phyloP scores from a whole-genome alignment of 2,888 invertebrate genomes.

The Tribolium freemani region DNA sequence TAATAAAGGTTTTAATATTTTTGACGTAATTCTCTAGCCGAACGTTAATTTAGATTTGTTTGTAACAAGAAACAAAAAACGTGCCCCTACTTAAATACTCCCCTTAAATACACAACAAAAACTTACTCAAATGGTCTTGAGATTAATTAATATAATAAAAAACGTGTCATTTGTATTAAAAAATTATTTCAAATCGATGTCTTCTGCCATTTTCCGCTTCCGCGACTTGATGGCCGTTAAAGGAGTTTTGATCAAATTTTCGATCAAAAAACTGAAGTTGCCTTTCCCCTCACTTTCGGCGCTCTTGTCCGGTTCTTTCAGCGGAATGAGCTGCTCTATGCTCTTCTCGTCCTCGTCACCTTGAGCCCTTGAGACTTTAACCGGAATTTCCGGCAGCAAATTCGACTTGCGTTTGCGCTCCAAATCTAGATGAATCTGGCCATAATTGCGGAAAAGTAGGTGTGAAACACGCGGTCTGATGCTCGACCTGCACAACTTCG shows the following conservation, averaged over 20 bases:
- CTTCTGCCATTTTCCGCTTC: conserved; percentile 64
- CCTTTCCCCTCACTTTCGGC: conserved; percentile 39
- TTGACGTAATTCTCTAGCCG: background rate
- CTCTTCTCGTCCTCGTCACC: conserved; percentile 26
- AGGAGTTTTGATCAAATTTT: conserved; percentile 49
- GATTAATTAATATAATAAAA: background rate
- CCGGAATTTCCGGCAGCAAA: conserved; percentile 56
- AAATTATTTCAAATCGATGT: conserved; percentile 55
- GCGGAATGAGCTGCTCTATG: conserved; percentile 6
- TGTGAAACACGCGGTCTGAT: conserved; percentile 63
- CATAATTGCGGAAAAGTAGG: conserved; percentile 54
- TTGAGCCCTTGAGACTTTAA: conserved; percentile 48
- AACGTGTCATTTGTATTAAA: background rate
- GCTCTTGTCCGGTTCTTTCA: conserved; percentile 30
- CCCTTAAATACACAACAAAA: no score
- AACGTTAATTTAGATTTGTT: no score
- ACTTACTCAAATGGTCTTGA: no score
- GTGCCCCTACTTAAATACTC: no score
- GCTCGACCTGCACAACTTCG: conserved; percentile 56
- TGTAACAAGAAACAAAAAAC: no score
- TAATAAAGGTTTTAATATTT: conserved; percentile 33
- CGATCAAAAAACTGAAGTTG: conserved; percentile 53
- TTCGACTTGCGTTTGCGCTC: conserved; percentile 64
- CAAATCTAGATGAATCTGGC: conserved; percentile 53
- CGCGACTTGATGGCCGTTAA: conserved; percentile 57